Evolutionary conservation across 2,888 invertebrate genomes (phyloP).

Genomic region (Drosophila ustulata): DNA sequence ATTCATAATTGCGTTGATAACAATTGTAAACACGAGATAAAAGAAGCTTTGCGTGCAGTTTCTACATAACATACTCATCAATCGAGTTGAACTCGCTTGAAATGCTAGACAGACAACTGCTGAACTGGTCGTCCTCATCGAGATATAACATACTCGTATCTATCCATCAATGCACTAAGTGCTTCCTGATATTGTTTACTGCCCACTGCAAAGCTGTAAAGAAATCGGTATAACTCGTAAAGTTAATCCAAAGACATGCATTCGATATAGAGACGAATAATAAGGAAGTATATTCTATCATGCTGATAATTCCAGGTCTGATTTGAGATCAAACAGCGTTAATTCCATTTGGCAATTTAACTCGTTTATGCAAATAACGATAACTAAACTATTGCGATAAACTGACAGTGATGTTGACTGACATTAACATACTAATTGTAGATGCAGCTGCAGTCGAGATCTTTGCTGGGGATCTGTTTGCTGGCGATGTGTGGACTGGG

Average conservation of each 20-base stretch:
- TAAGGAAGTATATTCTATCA: slow-evolving; percentile 29
- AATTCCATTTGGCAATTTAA: slow-evolving; percentile 23
- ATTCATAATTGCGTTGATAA: not conserved
- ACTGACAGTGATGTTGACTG: slow-evolving; percentile 32
- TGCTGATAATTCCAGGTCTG: slow-evolving; percentile 18
- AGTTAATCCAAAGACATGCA: slow-evolving; percentile 1
- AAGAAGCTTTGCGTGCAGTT: not conserved
- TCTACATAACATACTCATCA: not conserved
- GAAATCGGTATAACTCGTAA: not conserved
- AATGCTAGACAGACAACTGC: not conserved
- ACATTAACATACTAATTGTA: slow-evolving; percentile 49
- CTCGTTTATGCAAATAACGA: slow-evolving; percentile 58
- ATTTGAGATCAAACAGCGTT: slow-evolving; percentile 23
- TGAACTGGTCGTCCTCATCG: not conserved
- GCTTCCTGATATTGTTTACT: slow-evolving; percentile 10
- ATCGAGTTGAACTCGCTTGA: not conserved
- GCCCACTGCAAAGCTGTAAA: not conserved
- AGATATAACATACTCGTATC: not conserved
- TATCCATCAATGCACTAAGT: slow-evolving; percentile 1
- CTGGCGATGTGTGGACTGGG: slow-evolving; percentile 31
- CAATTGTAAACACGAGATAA: not conserved
- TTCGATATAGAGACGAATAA: slow-evolving; percentile 9
- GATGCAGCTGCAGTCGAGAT: slow-evolving; percentile 54
- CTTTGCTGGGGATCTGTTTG: slow-evolving; percentile 44
- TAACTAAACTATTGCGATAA: slow-evolving; percentile 36